Evolutionary conservation across 2,888 invertebrate species (phyloP).

Genomic region (Eupeodes luniger): DNA sequence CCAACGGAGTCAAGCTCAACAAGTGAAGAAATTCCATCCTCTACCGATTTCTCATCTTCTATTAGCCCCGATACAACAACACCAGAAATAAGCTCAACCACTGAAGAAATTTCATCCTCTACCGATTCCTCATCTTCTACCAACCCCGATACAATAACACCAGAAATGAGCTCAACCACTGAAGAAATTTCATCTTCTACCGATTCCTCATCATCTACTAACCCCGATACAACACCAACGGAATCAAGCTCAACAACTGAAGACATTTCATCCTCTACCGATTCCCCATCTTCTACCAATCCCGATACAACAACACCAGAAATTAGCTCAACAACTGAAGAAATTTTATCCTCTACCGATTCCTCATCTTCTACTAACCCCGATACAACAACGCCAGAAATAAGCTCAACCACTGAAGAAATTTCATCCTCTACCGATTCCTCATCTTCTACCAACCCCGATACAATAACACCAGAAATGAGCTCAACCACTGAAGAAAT

Average conservation of each 20-base stretch:
- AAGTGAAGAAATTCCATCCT: not conserved
- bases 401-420: not conserved
- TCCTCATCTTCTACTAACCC: not conserved
- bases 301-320: not conserved
- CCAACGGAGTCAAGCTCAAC: not conserved
- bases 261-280: not conserved
- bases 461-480: not conserved
- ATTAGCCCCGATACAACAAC: not conserved
- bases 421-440: not conserved
- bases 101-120: not conserved
- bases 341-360: not conserved
- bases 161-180: not conserved
- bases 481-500: not conserved
- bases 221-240: not conserved
- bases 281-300: not conserved
- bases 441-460: not conserved
- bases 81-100: not conserved
- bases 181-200: not conserved
- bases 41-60: not conserved
- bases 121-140: not conserved
- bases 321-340: not conserved
- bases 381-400: not conserved
- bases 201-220: not conserved
- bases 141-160: not conserved
- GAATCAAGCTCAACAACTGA: not conserved